Evolutionary conservation across 1,140 invertebrate genomes (phyloP), one percentile per base, ranked within the genome.

Genomic region (Rhagoletis zephyria): DNA sequence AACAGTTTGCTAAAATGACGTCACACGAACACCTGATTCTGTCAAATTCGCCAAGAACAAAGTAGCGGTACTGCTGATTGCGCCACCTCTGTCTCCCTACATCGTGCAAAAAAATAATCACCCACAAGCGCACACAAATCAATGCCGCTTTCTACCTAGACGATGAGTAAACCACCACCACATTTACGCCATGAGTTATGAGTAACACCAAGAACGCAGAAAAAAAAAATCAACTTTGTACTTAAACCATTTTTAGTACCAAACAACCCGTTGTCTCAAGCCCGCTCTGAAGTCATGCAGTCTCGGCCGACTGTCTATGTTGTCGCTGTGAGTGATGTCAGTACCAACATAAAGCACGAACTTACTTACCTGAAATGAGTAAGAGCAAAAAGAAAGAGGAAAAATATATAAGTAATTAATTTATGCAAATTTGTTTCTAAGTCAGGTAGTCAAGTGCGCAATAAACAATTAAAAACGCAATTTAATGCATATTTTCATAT

Each of bases 361-460:
- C 51, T 12, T 51, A 56, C n/a, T 48, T 51, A 56, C n/a, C 74
- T 51, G 51, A 10, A 81, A 81, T 81, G 74, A 81, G 16, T 81
- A 81, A 81, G 48, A 56, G 74, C 30, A 81, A 56, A 10, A 6
- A 10, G 19, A 67, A 12, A 16, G 74, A 3, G 16, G n/a, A 56
- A 81, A 81, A 30, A n/a, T 81, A 81, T 5, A 42, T 81, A 56
- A 81, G 74, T 81, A 81, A 81, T 81, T 81, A 81, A 81, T 19
- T 81, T 81, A 81, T 81, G 74, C 74, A 81, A 81, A 56, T 81
- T 51, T 45, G 45, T 77, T 7, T 59, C 16, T 48, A 6, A 40
- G 6, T 5, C 6, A 40, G 42, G 4, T n/a, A 81, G 48, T 56
- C 74, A 81, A 48, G 48, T 81, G 74, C 74, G 74, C 74, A 81